Conservation (phyloP, 2,113 vertebrate genomes). For the Xiphophorus couchianus region DNA sequence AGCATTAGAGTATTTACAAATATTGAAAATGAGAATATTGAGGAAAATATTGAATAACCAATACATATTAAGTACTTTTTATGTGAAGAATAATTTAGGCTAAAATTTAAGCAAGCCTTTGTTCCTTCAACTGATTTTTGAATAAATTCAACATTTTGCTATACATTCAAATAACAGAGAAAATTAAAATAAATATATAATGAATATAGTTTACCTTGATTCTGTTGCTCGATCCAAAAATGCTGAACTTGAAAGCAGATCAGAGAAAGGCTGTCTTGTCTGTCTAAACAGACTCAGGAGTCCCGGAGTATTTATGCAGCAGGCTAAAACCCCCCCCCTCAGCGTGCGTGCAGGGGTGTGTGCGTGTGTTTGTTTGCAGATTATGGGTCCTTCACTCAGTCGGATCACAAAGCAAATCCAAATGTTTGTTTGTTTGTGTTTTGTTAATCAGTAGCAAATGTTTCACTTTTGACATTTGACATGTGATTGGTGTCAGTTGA, state of each 20-base stretch:
- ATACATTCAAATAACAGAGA: background rate
- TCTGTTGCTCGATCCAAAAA: background rate
- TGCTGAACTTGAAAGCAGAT: background rate
- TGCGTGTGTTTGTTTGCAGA: background rate
- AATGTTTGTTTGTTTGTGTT: background rate
- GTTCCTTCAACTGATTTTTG: background rate
- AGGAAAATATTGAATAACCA: no score
- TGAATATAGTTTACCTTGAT: conserved; percentile 35
- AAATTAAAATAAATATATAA: background rate
- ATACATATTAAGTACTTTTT: background rate
- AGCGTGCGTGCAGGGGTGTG: background rate
- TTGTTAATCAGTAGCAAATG: no score
- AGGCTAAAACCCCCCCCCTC: background rate
- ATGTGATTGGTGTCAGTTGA: background rate
- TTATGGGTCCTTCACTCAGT: background rate
- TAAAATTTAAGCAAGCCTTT: background rate
- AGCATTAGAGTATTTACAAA: background rate
- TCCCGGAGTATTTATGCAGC: conserved; percentile 41
- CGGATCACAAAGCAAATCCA: background rate
- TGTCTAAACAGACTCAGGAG: conserved; percentile 13
- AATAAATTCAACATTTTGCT: background rate
- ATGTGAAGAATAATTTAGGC: no score
- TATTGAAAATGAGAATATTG: background rate
- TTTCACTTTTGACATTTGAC: background rate
- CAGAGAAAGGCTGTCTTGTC: background rate